Base-by-base conservation (phyloP, 53 echinoderm and acorn worm genomes). In the Echinarachnius parma region DNA sequence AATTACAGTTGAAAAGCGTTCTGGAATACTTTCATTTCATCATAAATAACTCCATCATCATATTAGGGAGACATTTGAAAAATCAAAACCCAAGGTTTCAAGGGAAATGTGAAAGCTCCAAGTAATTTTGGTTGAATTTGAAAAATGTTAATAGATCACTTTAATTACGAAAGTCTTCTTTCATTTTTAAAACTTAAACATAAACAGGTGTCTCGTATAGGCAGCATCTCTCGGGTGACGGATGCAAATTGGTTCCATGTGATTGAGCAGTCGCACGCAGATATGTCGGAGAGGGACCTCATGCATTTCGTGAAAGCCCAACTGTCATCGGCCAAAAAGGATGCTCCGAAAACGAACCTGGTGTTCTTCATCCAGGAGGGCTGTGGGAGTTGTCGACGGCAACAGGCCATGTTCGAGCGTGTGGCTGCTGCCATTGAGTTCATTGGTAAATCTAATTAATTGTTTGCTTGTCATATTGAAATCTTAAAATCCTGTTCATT, bases 351-450 rank as follows among this genome's bases (percentile, higher is more conserved):
- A 9, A 83, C 91, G 20, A 75, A 47, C 5, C 75, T 93, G 27
- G 90, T 90, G 9, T 80, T 80, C 24, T 93, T 93, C 75, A 78
- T 93, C 31, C 90, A 87, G 46, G 78, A 64, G 2, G 74, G 78
- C 26, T 93, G 94, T 49, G 81, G 87, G 21, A 93, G 75, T 66
- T 93, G 94, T 48, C 68, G 69, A 10, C 44, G 83, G 31, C 86
- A 90, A 47, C 83, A 87, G 61, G 44, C 28, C 29, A 64, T 90
- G 48, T 93, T 93, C 83, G 83, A 78, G 59, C 65, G 53, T 30
- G 56, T 93, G 56, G 57, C 81, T 14, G 29, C 66, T 27, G 70
- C 84, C 21, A 31, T 90, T 21, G 59, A 75, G 24, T 81, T 74
- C 48, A 61, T 93, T 14, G 90, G 94, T 93, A 31, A 66, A 81